Conservation (phyloP, 2,888 invertebrate species). For the Alsophila aescularia region DNA sequence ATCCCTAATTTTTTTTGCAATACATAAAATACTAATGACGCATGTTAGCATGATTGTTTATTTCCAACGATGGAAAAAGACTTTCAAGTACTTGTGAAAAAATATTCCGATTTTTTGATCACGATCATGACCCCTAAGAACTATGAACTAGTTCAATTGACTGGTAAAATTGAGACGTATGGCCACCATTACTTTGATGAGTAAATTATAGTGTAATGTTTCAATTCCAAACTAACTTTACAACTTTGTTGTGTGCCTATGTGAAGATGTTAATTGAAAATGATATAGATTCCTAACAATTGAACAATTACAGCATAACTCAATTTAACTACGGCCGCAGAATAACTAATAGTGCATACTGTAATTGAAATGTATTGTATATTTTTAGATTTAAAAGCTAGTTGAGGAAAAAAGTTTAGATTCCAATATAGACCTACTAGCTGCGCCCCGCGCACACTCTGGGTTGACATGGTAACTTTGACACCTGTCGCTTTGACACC, state of each 20-base stretch:
- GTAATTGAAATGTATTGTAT: conserved; percentile 5
- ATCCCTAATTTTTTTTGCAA: too few relatives aligned
- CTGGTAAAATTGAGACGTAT: conserved; percentile 56
- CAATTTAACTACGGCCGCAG: background rate
- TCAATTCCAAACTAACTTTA: conserved; percentile 48
- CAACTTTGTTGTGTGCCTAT: conserved; percentile 33
- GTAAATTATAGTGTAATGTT: conserved; percentile 55
- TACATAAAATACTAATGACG: conserved; percentile 1
- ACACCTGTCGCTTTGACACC: too few relatives aligned
- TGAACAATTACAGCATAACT: conserved; percentile 9
- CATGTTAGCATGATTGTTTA: background rate
- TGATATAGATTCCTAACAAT: conserved; percentile 28
- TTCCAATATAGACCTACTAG: too few relatives aligned
- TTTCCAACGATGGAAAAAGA: conserved; percentile 4
- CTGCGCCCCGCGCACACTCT: too few relatives aligned
- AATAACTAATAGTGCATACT: too few relatives aligned
- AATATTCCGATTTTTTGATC: conserved; percentile 29
- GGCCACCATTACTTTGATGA: conserved; percentile 51
- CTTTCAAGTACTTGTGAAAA: conserved; percentile 16
- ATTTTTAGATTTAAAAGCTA: background rate
- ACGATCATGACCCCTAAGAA: conserved; percentile 28
- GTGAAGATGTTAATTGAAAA: conserved; percentile 33
- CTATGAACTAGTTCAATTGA: conserved; percentile 36
- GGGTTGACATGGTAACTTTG: too few relatives aligned
- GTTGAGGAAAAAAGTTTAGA: too few relatives aligned